Evolutionary conservation across 2,113 vertebrate genomes (phyloP).

Genomic region (Ahaetulla prasina): DNA sequence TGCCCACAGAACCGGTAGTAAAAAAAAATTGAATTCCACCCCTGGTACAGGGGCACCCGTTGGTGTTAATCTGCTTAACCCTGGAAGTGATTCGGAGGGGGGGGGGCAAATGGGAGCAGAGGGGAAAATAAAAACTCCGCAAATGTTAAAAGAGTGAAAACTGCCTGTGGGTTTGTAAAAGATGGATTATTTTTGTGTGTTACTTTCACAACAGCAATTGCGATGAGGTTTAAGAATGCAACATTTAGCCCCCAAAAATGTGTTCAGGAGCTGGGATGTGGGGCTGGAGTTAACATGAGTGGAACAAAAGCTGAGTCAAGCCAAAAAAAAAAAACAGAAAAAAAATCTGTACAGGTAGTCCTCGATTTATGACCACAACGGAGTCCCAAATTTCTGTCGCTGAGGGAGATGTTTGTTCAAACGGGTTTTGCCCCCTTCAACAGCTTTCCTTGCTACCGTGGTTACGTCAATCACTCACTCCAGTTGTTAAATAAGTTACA

Average conservation of each 20-base stretch:
- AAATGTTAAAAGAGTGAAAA: neutral
- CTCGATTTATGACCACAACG: too few species aligned
- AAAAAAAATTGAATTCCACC: too few species aligned
- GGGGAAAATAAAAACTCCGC: neutral
- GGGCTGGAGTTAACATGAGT: neutral
- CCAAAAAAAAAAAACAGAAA: too few species aligned
- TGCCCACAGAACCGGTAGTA: too few species aligned
- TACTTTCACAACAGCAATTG: neutral
- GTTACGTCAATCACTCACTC: too few species aligned
- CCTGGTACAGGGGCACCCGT: neutral
- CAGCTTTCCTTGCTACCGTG: too few species aligned
- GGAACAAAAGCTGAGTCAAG: neutral
- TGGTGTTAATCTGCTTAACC: neutral
- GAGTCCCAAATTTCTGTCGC: too few species aligned
- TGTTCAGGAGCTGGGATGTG: neutral
- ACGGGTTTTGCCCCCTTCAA: too few species aligned
- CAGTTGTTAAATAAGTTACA: too few species aligned
- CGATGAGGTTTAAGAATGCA: neutral
- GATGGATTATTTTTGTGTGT: neutral
- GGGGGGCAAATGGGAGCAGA: too few species aligned
- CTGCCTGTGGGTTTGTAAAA: neutral
- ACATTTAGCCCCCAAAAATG: neutral
- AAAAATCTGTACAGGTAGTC: too few species aligned
- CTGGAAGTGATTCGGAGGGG: neutral
- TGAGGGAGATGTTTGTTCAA: too few species aligned